Percentiles rank a stretch among this genome's conserved stretches.
Evolutionary conservation across 2,797 vertebrate species (phyloP).

Genomic region (Phylloscopus collybita): DNA sequence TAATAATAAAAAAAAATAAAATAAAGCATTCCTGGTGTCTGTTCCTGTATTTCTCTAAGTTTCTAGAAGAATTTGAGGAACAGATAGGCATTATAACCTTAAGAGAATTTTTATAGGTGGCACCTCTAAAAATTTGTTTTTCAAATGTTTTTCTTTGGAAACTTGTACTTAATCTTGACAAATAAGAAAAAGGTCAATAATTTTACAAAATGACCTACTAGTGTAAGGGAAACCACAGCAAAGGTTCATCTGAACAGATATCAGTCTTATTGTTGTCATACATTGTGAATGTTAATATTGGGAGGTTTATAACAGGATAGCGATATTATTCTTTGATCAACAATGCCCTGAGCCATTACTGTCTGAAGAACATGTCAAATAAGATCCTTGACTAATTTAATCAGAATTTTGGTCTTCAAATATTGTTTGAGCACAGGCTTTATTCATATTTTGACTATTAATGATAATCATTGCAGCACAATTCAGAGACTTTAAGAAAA

Average conservation of each 20-base stretch:
- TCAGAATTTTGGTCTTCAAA: background rate
- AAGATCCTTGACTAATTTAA: background rate
- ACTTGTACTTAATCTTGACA: background rate
- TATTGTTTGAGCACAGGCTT: background rate
- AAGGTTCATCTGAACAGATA: background rate
- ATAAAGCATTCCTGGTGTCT: background rate
- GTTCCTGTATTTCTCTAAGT: background rate
- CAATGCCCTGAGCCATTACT: background rate
- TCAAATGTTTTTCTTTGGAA: background rate
- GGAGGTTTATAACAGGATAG: background rate
- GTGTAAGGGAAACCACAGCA: background rate
- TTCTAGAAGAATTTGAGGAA: background rate
- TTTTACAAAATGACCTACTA: background rate
- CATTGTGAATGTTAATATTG: background rate
- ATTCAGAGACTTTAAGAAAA: background rate
- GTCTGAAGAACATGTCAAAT: background rate
- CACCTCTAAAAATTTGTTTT: background rate
- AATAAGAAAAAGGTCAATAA: background rate
- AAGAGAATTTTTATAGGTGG: background rate
- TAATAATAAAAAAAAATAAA: too few species aligned
- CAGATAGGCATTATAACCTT: background rate
- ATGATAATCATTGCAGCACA: background rate
- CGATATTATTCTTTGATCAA: background rate
- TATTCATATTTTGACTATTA: background rate
- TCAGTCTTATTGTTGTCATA: background rate